Evolutionary conservation across 2,113 vertebrate genomes (phyloP).

Genomic region (Holacanthus passer): DNA sequence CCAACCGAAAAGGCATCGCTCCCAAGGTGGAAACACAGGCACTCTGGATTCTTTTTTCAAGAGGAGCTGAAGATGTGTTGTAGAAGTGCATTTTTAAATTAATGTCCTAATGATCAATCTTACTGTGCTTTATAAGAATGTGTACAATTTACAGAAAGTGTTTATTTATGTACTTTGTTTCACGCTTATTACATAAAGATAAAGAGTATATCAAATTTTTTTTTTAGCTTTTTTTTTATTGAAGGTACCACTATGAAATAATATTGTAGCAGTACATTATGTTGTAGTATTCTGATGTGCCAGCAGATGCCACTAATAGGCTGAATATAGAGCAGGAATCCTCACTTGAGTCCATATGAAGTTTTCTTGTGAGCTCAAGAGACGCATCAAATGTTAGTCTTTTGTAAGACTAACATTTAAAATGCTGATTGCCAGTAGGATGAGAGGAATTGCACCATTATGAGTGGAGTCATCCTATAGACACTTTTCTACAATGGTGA

Average conservation of each 20-base stretch:
- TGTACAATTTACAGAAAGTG: not conserved
- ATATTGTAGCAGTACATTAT: not conserved
- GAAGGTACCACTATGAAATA: no score
- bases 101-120: not conserved
- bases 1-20: constrained; percentile 83
- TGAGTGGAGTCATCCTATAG: not conserved
- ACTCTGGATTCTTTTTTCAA: constrained; percentile 95
- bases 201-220: not conserved
- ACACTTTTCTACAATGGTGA: not conserved
- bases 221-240: no score
- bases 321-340: not conserved
- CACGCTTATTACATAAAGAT: not conserved
- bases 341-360: not conserved
- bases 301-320: constrained; percentile 50
- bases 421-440: not conserved
- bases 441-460: constrained; percentile 1
- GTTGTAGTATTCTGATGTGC: constrained; percentile 13
- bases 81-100: not conserved
- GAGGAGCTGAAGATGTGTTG: constrained; percentile 59
- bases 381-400: not conserved
- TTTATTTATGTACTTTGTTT: constrained; percentile 1
- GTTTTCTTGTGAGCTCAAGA: not conserved
- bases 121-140: not conserved
- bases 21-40: constrained; percentile 72
- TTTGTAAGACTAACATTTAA: not conserved